Evolutionary conservation across 2,888 invertebrate species (phyloP), one percentile per base, ranked within the genome.

Genomic region (Digitonthophagus gazella): DNA sequence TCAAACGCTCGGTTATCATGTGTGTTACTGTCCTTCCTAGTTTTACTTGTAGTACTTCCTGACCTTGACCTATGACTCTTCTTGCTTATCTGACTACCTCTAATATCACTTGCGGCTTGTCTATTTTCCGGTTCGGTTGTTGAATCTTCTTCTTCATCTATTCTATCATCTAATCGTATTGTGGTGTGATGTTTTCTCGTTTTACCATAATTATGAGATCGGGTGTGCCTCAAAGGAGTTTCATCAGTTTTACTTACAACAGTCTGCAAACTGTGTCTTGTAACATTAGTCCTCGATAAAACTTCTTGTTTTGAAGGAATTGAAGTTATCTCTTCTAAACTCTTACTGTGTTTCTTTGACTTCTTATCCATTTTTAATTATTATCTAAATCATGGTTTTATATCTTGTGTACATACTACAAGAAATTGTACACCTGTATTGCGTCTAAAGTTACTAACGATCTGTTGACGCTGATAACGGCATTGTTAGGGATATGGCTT

Each of bases 161-260:
- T 72, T 0, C 72, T 71, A 0, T 70, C 66, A n/a, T 72, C 73
- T 14, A 65, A 57, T 8, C 72, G 68, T 20, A 71, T 72, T n/a
- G 64, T 58, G 2, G 71, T 55, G 2, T 71, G 68, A 19, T 72
- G 74, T 5, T 72, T 20, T 4, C 64, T 67, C 18, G 69, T 28
- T n/a, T 66, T 56, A n/a, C 73, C 73, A 70, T 69, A 74, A 68
- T 66, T 73, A 5, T 76, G 74, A 2, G 76, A 74, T 54, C 74
- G 72, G 3, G 76, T 75, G 28, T 74, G 74, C n/a, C 74, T 65
- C 71, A 75, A 28, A 3, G 72, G 67, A 16, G 18, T 14, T 19
- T 19, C 61, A 6, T 61, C 19, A 5, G 11, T 3, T n/a, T 18
- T 16, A 5, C 8, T 18, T n/a, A 61, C 57, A n/a, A n/a, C 28